Conservation (phyloP, 2,113 vertebrate genomes). For the Rhinopomastus cyanomelas region DNA sequence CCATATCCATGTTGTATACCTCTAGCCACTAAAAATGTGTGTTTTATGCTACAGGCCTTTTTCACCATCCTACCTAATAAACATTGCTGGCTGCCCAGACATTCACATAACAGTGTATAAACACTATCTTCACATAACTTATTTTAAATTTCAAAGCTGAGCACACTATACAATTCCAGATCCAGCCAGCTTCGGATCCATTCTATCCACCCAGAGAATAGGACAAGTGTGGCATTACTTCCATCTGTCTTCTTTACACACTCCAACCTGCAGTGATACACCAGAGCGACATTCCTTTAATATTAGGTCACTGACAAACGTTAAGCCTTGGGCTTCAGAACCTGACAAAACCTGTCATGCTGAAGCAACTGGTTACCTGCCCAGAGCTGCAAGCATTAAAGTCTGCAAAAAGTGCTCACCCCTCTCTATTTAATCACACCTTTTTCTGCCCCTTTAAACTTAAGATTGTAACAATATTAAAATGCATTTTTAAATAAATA, state of each 20-base stretch:
- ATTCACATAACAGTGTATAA: neutral
- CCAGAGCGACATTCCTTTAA: constrained; percentile 43
- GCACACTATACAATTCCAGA: neutral
- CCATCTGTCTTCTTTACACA: constrained; percentile 8
- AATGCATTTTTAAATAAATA: neutral
- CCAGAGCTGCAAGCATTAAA: neutral
- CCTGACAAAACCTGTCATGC: constrained; percentile 26
- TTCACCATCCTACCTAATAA: neutral
- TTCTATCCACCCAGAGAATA: neutral
- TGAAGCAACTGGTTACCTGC: constrained; percentile 44
- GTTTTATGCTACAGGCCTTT: neutral
- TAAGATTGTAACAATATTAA: neutral
- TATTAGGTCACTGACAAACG: constrained; percentile 55
- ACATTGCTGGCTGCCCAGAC: neutral
- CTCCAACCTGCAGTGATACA: neutral
- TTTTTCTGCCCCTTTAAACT: neutral
- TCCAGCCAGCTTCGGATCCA: neutral
- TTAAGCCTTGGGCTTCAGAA: constrained; percentile 55
- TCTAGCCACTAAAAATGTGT: neutral
- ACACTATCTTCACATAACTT: neutral
- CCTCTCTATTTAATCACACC: neutral
- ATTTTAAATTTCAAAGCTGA: constrained; percentile 15
- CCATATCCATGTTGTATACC: neutral
- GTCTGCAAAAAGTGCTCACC: neutral
- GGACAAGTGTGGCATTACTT: constrained; percentile 33